Evolutionary conservation across 2,113 vertebrate species (phyloP).

Genomic region (Pogonocichla stellata): DNA sequence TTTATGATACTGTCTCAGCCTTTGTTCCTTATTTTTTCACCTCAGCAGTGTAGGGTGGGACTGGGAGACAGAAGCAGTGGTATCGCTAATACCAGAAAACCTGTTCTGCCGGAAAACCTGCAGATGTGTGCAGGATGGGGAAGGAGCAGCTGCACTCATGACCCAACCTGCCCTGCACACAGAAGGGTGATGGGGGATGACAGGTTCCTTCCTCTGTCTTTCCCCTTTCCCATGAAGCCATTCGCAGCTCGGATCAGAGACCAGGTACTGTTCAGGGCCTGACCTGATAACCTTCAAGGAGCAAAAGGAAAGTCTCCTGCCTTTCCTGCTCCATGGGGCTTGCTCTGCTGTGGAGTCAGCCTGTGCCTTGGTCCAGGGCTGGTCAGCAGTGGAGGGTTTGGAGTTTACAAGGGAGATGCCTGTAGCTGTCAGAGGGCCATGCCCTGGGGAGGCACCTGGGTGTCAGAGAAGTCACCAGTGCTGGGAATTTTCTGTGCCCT

Average conservation of each 20-base stretch:
- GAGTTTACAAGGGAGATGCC: not conserved
- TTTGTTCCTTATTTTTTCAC: not conserved
- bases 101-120: constrained; percentile 43
- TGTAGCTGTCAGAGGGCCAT: not conserved
- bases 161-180: not conserved
- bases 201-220: not conserved
- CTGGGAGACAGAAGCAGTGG: not conserved
- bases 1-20: not conserved
- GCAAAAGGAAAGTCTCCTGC: not conserved
- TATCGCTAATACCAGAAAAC: constrained; percentile 20
- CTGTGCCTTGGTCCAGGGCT: not conserved
- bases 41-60: not conserved
- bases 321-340: not conserved
- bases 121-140: not conserved
- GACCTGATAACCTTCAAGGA: not conserved
- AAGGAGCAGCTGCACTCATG: constrained; percentile 21
- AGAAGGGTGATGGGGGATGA: not conserved
- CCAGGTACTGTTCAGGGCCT: not conserved
- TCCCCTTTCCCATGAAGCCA: not conserved
- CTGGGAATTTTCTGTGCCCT: not conserved
- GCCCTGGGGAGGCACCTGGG: not conserved
- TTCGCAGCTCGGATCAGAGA: not conserved
- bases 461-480: not conserved
- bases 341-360: not conserved
- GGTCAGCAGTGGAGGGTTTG: not conserved